Percentiles rank a stretch among this genome's conserved stretches.
Conservation (phyloP, 2,888 invertebrate species). For the Ormia ochracea region DNA sequence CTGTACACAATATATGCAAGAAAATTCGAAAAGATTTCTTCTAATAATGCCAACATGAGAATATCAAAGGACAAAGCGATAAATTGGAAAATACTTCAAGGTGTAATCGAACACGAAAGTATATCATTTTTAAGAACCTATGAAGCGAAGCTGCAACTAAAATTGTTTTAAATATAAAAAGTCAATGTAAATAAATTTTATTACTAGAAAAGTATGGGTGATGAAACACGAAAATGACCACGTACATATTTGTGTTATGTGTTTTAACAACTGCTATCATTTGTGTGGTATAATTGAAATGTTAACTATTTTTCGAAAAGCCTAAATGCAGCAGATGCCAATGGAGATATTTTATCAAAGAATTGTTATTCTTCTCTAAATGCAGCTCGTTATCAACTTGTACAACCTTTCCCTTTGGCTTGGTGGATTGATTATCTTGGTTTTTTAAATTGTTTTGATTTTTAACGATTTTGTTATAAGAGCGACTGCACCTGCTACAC, state of each 20-base stretch:
- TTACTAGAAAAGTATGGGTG: no score
- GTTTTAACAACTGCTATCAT: conserved; percentile 34
- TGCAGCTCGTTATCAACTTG: background rate
- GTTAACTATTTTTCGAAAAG: conserved; percentile 55
- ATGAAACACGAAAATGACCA: conserved; percentile 1
- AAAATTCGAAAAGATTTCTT: background rate
- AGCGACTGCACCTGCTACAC: conserved; percentile 32
- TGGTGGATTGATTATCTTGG: conserved; percentile 7
- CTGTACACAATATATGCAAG: background rate
- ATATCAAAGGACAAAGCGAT: background rate
- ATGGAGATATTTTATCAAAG: conserved; percentile 37
- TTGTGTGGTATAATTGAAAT: conserved; percentile 22
- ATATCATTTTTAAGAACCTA: background rate
- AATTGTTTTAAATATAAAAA: background rate
- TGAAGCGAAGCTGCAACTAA: background rate
- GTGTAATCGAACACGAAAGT: background rate
- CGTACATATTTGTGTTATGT: background rate
- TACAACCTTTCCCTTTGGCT: background rate
- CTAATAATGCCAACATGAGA: background rate
- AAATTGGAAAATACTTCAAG: conserved; percentile 1
- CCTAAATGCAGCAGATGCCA: conserved; percentile 50
- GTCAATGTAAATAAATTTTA: background rate
- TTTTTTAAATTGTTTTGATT: background rate
- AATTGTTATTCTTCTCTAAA: conserved; percentile 2
- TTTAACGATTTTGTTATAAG: background rate